Evolutionary conservation across 2,888 invertebrate species (phyloP), one percentile per base, ranked within the genome.

Genomic region (Chorisops tibialis): DNA sequence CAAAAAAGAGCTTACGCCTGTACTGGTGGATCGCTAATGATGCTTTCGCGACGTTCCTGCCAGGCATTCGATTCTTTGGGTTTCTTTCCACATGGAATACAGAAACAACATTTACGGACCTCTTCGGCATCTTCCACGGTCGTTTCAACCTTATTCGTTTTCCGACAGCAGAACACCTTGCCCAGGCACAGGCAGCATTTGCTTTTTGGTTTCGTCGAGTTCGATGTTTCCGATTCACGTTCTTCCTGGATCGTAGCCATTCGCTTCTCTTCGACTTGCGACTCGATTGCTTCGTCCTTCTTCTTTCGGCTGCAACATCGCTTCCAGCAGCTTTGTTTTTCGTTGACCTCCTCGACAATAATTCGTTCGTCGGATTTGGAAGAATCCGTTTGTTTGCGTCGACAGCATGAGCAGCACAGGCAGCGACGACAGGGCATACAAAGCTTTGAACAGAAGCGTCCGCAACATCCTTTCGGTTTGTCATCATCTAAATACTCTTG

Each of bases 31-130:
- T 80, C 82, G 66, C 82, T 83, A 37, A 81, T 69, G 70, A 79
- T 83, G 70, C 82, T 86, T 72, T 82, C 85, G 18, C 81, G 77
- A 69, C 80, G 79, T 66, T 79, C 82, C 69, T 83, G 35, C 75
- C 75, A 65, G 73, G 73, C 35, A 79, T 61, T 0, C 77, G 74
- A 64, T 75, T 56, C 63, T 24, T 64, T 56, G 47, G 69, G 66
- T 38, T 72, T 76, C 12, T 71, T 71, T 4, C 75, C 69, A 61
- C 77, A 77, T 2, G 78, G 78, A 66, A 78, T 75, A 63, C 78
- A 78, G 58, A 75, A 77, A 61, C 78, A 78, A 63, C 78, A 78
- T 63, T 74, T 75, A 39, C 66, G 72, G 2, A 73, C 67, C 64
- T 73, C 72, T 18, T 73, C 74, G 11, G 22, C 35, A 24, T 50